phyloP scores from a whole-genome alignment of 2,888 invertebrate genomes.

The Heliconius aoede region DNA sequence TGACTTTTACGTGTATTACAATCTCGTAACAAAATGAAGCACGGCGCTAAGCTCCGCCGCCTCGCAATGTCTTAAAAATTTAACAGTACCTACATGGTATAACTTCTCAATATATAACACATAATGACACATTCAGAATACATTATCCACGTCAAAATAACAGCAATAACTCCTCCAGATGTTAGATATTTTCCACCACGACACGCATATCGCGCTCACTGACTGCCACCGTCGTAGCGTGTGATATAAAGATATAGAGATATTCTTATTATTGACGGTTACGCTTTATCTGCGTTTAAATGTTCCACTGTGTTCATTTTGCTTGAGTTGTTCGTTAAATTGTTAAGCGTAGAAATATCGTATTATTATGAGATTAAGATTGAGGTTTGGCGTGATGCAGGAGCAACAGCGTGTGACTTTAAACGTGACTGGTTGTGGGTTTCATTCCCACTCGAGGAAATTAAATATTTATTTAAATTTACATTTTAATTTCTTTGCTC shows the following conservation, averaged over 20 bases:
- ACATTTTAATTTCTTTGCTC: too few relatives aligned
- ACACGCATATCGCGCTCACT: constrained; percentile 44
- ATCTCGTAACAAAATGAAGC: background rate
- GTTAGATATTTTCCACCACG: constrained; percentile 45
- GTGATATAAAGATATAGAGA: constrained; percentile 11
- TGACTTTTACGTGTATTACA: too few relatives aligned
- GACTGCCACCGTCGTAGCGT: constrained; percentile 33
- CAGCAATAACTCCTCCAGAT: constrained; percentile 45
- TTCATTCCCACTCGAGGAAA: too few relatives aligned
- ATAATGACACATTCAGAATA: constrained; percentile 20
- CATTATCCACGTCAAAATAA: constrained; percentile 37
- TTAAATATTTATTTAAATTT: too few relatives aligned
- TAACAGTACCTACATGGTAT: background rate
- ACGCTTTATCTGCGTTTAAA: constrained; percentile 22
- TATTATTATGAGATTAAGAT: background rate
- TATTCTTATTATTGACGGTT: constrained; percentile 34
- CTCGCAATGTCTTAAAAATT: too few relatives aligned
- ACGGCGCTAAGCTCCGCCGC: background rate
- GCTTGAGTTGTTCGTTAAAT: background rate
- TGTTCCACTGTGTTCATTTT: constrained; percentile 1
- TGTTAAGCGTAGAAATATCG: background rate
- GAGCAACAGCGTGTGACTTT: too few relatives aligned
- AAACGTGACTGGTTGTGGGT: too few relatives aligned
- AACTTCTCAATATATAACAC: background rate
- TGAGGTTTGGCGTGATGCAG: too few relatives aligned